Conservation (phyloP, 1,140 invertebrate genomes). For the Meloidogyne exigua region DNA sequence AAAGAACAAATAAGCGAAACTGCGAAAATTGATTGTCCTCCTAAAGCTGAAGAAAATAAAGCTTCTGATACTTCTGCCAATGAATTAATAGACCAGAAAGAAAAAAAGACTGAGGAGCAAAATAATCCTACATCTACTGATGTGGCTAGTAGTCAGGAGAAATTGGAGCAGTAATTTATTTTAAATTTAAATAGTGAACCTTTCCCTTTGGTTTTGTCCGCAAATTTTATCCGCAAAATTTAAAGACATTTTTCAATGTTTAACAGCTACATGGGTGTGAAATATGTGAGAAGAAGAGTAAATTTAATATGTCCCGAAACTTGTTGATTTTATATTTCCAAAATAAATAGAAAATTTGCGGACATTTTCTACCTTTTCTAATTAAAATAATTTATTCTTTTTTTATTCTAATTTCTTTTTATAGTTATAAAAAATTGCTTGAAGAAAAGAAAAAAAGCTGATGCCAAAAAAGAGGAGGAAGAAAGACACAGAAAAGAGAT, state of each 20-base stretch:
- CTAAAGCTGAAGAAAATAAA: slow-evolving; percentile 6
- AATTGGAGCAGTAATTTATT: slow-evolving; percentile 15
- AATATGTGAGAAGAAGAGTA: too few relatives aligned
- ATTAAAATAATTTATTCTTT: not conserved
- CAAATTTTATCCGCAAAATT: too few relatives aligned
- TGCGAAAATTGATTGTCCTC: not conserved
- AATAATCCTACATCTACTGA: not conserved
- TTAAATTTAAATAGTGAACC: not conserved
- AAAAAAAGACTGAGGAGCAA: not conserved
- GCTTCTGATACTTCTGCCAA: not conserved
- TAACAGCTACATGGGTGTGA: too few relatives aligned
- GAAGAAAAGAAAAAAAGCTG: slow-evolving; percentile 32
- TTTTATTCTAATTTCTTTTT: slow-evolving; percentile 4
- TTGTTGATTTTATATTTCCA: too few relatives aligned
- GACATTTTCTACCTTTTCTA: too few relatives aligned
- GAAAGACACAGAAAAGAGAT: slow-evolving; percentile 36
- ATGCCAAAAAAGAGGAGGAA: slow-evolving; percentile 34
- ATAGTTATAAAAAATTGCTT: slow-evolving; percentile 32
- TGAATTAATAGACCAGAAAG: not conserved
- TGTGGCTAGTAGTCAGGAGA: slow-evolving; percentile 12
- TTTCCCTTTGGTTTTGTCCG: too few relatives aligned
- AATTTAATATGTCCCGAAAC: too few relatives aligned
- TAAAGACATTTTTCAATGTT: too few relatives aligned
- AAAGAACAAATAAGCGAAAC: slow-evolving; percentile 29
- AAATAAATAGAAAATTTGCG: too few relatives aligned